Evolutionary conservation across 2,888 invertebrate species (phyloP).

Genomic region (Copidosoma aretas): DNA sequence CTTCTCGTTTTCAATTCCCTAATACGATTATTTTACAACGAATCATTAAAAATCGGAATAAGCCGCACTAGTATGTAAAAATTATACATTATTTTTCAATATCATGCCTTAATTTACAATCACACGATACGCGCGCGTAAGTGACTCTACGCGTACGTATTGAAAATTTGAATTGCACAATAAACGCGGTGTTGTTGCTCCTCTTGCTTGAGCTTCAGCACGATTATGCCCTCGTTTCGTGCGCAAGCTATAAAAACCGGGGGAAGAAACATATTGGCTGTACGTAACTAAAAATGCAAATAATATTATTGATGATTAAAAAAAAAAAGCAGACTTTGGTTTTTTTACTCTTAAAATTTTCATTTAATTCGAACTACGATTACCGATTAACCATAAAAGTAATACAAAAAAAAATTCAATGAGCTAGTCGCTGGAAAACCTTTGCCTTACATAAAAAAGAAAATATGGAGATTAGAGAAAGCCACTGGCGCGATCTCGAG

Average conservation of each 20-base stretch:
- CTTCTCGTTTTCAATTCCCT: too few relatives aligned
- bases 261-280: not conserved
- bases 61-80: constrained; percentile 6
- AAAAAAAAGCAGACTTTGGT: constrained; percentile 35
- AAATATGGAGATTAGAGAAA: not conserved
- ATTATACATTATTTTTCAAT: constrained; percentile 10
- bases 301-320: not conserved
- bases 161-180: constrained; percentile 35
- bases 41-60: constrained; percentile 16
- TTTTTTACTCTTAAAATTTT: constrained; percentile 14
- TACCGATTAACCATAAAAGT: not conserved
- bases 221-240: not conserved
- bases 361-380: constrained; percentile 15
- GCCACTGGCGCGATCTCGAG: too few relatives aligned
- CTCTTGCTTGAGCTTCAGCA: not conserved
- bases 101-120: constrained; percentile 25
- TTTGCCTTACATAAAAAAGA: not conserved
- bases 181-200: constrained; percentile 11
- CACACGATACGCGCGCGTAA: constrained; percentile 7
- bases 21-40: too few relatives aligned
- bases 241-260: not conserved
- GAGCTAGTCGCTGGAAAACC: not conserved
- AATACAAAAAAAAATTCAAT: constrained; percentile 3
- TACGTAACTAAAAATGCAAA: not conserved
- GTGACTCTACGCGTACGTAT: not conserved